Conservation (phyloP, 1,140 invertebrate species). For the Drosophila bifasciata region DNA sequence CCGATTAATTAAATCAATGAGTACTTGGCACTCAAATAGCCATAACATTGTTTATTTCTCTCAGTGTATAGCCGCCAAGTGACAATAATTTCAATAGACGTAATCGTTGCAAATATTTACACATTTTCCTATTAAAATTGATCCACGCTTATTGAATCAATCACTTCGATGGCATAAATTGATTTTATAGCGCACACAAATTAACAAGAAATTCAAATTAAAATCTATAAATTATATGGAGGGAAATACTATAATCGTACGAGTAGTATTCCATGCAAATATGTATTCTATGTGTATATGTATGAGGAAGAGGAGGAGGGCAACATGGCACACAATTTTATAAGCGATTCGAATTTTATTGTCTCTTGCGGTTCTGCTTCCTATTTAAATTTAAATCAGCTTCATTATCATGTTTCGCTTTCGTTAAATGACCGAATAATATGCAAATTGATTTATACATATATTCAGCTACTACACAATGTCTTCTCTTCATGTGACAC, state of each 20-base stretch:
- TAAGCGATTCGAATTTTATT: slow-evolving; percentile 63
- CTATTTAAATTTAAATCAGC: slow-evolving; percentile 65
- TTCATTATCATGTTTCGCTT: slow-evolving; percentile 53
- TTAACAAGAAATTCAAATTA: slow-evolving; percentile 43
- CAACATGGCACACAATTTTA: slow-evolving; percentile 48
- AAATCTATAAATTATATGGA: slow-evolving; percentile 39
- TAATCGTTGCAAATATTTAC: slow-evolving; percentile 43
- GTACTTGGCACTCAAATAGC: too few species aligned
- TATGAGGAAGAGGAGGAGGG: not conserved
- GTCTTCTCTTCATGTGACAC: slow-evolving; percentile 27
- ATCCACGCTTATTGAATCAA: slow-evolving; percentile 56
- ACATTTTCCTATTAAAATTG: slow-evolving; percentile 35
- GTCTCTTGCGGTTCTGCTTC: slow-evolving; percentile 53
- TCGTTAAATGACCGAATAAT: slow-evolving; percentile 42
- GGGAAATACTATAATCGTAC: slow-evolving; percentile 15
- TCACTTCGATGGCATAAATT: slow-evolving; percentile 43
- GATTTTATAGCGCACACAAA: slow-evolving; percentile 52
- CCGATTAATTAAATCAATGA: too few species aligned
- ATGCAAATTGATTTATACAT: slow-evolving; percentile 70
- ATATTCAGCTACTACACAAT: slow-evolving; percentile 34
- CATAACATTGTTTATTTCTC: not conserved
- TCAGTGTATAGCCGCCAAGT: slow-evolving; percentile 42
- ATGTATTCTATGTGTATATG: not conserved
- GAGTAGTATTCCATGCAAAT: slow-evolving; percentile 19
- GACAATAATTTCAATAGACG: slow-evolving; percentile 27